Conservation (phyloP, 2,888 invertebrate genomes). For the Ichneumoninae sp. region DNA sequence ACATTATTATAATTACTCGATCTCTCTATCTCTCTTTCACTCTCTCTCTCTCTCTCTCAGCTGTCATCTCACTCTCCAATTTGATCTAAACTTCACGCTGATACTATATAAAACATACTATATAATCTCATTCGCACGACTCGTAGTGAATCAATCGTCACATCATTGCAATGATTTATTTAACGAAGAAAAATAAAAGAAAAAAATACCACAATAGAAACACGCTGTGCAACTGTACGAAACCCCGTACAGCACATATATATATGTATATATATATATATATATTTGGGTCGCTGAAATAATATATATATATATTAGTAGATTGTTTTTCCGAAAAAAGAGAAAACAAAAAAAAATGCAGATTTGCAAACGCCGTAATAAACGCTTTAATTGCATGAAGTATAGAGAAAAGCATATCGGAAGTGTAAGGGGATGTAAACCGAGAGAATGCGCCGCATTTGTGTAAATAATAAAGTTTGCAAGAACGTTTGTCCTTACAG, state of each 20-base stretch:
- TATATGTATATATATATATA: conserved; percentile 8
- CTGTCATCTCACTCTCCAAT: conserved; percentile 59
- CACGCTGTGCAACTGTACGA: conserved; percentile 43
- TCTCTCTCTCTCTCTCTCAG: conserved; percentile 45
- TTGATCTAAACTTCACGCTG: conserved; percentile 55
- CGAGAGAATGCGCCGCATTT: conserved; percentile 50
- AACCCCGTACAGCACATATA: conserved; percentile 4
- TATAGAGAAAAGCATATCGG: conserved; percentile 30
- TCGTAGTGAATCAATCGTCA: conserved; percentile 44
- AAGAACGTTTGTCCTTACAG: conserved; percentile 31
- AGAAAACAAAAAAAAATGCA: conserved; percentile 2
- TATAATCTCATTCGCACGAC: conserved; percentile 59
- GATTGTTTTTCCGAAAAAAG: neutral
- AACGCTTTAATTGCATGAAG: conserved; percentile 50
- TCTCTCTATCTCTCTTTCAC: conserved; percentile 43
- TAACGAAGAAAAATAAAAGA: conserved; percentile 18
- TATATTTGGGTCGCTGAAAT: conserved; percentile 4
- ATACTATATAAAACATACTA: conserved; percentile 20
- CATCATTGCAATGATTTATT: conserved; percentile 16
- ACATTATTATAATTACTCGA: conserved; percentile 2
- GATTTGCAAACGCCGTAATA: conserved; percentile 19
- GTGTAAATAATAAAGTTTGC: conserved; percentile 62
- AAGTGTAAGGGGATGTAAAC: conserved; percentile 52
- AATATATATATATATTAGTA: neutral
- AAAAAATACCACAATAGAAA: neutral